phyloP scores from a whole-genome alignment of 2,797 vertebrate genomes.

The Uromys caudimaculatus region DNA sequence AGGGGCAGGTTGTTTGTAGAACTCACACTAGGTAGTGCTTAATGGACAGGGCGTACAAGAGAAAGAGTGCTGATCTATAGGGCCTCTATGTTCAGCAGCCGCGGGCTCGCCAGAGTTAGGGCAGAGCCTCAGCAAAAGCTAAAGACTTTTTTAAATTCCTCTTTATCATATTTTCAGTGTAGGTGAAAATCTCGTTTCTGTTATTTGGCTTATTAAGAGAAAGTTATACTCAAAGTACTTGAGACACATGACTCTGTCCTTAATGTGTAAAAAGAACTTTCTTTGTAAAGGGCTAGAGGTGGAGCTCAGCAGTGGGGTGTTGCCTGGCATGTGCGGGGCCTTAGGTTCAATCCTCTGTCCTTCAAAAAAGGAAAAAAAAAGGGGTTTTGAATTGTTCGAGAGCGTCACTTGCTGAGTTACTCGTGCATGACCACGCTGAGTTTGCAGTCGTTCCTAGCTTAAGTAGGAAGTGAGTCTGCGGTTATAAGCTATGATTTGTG shows the following conservation, averaged over 20 bases:
- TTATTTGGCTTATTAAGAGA: not conserved
- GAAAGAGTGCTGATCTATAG: not conserved
- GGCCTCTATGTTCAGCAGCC: not conserved
- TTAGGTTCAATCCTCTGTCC: not conserved
- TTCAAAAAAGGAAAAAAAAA: not conserved
- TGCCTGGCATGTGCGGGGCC: not conserved
- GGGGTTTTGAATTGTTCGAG: not conserved
- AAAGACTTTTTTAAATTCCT: not conserved
- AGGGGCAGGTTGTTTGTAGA: not conserved
- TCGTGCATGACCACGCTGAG: not conserved
- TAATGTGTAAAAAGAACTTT: not conserved
- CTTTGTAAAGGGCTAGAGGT: not conserved
- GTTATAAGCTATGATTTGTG: not conserved
- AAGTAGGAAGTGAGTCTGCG: not conserved
- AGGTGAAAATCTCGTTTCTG: conserved; percentile 9
- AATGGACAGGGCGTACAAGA: not conserved
- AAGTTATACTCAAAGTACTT: conserved; percentile 1
- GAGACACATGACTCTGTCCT: not conserved
- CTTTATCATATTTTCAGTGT: not conserved
- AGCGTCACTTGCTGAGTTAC: conserved; percentile 15
- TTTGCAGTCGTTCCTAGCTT: conserved; percentile 7
- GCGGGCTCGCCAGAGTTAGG: not conserved
- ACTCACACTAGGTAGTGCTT: not conserved
- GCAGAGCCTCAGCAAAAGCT: not conserved
- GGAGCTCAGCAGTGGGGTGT: not conserved